phyloP scores from a whole-genome alignment of 2,113 vertebrate genomes.

The Trachemys scripta region DNA sequence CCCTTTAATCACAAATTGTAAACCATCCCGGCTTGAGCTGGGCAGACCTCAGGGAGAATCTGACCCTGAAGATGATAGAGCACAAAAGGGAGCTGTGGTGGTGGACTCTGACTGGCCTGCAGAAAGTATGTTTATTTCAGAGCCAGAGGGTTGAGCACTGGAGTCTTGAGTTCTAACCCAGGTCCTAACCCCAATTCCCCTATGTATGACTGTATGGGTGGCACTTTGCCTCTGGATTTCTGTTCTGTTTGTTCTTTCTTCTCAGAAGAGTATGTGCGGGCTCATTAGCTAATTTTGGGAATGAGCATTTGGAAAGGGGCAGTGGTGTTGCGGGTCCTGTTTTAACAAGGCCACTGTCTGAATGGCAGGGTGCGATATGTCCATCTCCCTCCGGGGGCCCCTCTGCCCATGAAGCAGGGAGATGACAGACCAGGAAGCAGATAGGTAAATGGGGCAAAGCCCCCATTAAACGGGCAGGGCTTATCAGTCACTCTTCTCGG shows the following conservation, averaged over 20 bases:
- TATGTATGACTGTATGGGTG: background rate
- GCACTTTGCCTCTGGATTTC: background rate
- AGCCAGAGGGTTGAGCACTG: background rate
- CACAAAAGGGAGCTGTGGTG: background rate
- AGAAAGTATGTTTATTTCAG: background rate
- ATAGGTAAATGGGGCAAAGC: background rate
- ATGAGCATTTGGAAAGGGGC: background rate
- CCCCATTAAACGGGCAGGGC: background rate
- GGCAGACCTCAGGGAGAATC: background rate
- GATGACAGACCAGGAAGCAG: conserved; percentile 8
- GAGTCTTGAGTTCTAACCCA: background rate
- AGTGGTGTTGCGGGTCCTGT: background rate
- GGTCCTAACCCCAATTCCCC: background rate
- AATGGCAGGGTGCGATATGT: background rate
- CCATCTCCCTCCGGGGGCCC: background rate
- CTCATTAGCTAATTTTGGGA: background rate
- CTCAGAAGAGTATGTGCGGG: background rate
- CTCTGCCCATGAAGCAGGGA: background rate
- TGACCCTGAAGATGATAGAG: background rate
- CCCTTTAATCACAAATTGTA: accelerated
- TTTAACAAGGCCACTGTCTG: background rate
- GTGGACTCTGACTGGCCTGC: background rate
- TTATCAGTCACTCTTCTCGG: background rate
- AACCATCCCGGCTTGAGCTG: background rate
- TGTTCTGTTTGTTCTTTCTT: no score